Conservation (phyloP, 2,888 invertebrate genomes). For the Agonopterix arenella region DNA sequence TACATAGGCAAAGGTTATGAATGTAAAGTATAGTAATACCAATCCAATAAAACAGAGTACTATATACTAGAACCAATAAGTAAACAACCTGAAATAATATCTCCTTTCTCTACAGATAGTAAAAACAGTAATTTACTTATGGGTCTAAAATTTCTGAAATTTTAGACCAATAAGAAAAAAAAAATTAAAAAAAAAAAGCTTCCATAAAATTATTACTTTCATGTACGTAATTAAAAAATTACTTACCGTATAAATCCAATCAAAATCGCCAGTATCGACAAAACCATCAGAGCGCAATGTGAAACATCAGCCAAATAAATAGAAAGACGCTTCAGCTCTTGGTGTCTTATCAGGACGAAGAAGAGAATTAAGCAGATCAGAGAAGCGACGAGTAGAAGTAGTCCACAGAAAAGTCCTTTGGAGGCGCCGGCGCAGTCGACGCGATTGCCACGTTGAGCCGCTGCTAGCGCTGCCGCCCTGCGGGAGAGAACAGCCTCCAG, state of each 20-base stretch:
- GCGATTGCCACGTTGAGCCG: slow-evolving; percentile 87
- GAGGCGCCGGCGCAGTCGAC: slow-evolving; percentile 97
- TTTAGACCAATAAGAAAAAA: no score
- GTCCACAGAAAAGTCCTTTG: slow-evolving; percentile 94
- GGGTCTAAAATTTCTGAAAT: no score
- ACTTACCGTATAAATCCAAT: slow-evolving; percentile 92
- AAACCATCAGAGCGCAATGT: slow-evolving; percentile 90
- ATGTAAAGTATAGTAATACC: no score
- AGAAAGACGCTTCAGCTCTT: slow-evolving; percentile 88
- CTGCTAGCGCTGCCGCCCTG: slow-evolving; percentile 90
- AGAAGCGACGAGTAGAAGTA: slow-evolving; percentile 91
- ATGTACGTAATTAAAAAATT: no score
- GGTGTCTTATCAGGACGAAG: slow-evolving; percentile 94
- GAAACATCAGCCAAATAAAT: slow-evolving; percentile 95
- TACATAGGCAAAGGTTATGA: no score
- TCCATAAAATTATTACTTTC: no score
- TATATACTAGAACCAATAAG: no score
- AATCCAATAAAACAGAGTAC: no score
- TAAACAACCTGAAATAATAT: no score
- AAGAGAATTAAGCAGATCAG: slow-evolving; percentile 95
- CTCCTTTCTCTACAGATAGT: no score
- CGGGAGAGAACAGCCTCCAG: slow-evolving; percentile 92
- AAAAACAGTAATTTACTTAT: no score
- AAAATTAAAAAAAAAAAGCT: no score
- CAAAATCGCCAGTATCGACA: slow-evolving; percentile 92